These are phyloP conservation scores for Drosophila rubida DNA, from an alignment of 2,888 invertebrate genomes.

Conservation along the genomic window DNA sequence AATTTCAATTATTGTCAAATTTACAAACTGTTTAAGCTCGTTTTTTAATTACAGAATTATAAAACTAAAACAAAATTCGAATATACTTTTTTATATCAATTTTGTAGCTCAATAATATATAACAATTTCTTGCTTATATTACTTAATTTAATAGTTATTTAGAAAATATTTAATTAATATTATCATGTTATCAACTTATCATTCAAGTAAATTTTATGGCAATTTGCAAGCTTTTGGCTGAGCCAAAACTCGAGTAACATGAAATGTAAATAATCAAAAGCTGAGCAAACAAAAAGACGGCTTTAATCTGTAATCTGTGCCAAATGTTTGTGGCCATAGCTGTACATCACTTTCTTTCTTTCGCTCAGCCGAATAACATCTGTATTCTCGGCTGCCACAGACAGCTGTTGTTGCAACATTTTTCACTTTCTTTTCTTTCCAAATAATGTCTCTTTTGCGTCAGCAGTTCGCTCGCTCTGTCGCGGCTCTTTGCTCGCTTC, in stretches of 20 bases:
- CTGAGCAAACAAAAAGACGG: neutral
- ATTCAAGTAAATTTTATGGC: no score
- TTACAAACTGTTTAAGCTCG: no score
- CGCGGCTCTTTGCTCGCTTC: neutral
- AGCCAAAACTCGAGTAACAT: neutral
- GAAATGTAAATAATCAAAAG: neutral
- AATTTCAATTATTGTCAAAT: no score
- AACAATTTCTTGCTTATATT: no score
- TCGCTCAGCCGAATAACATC: conserved; percentile 18
- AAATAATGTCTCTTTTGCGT: conserved; percentile 22
- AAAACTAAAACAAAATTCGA: no score
- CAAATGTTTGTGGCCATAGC: neutral
- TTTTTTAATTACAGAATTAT: no score
- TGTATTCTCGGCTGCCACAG: conserved; percentile 33
- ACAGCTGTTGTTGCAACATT: conserved; percentile 52
- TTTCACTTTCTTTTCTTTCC: conserved; percentile 69
- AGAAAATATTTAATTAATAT: neutral
- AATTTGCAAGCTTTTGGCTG: no score
- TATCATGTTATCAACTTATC: no score
- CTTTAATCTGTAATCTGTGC: conserved; percentile 1
- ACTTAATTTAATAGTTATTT: no score
- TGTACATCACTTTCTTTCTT: conserved; percentile 60
- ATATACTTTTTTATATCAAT: no score
- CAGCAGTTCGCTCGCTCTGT: neutral
- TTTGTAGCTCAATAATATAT: no score